Percentiles rank a stretch among this genome's conserved stretches.
Conservation (phyloP, 2,113 vertebrate genomes). For the Gopherus evgoodei region DNA sequence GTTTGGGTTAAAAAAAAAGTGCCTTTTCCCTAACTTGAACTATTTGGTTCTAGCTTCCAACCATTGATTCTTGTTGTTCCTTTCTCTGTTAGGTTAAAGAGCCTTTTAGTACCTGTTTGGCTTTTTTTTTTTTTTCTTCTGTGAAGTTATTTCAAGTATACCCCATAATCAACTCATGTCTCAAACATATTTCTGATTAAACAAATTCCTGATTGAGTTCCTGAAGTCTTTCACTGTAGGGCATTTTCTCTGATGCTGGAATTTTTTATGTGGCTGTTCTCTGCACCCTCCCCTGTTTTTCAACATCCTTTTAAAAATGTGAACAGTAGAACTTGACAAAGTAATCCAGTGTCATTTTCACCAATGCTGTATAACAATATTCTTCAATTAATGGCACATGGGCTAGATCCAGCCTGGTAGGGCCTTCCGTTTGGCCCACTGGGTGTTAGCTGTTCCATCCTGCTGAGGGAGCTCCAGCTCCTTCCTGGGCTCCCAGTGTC, state of each 20-base stretch:
- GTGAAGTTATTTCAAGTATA: neutral
- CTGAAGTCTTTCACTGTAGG: neutral
- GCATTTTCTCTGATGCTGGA: neutral
- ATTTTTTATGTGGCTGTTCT: conserved; percentile 6
- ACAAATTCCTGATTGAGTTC: neutral
- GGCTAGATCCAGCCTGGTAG: neutral
- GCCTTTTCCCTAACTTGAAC: neutral
- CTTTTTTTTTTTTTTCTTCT: neutral
- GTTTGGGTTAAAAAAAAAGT: neutral
- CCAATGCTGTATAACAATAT: neutral
- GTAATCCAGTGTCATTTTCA: neutral
- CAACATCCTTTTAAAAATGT: neutral
- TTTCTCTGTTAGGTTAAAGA: neutral
- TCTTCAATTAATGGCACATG: neutral
- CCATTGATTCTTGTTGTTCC: neutral
- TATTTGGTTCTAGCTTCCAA: neutral
- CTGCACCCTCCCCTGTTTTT: neutral
- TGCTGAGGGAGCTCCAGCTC: no score
- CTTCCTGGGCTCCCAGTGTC: no score
- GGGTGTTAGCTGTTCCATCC: no score
- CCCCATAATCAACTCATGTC: neutral
- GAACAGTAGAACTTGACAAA: neutral
- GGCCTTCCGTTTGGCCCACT: no score
- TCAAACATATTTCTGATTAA: neutral
- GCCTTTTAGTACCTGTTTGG: neutral